A percentile compares a stretch with the other conserved stretches of the same genome.
These are phyloP conservation scores for Pachycephala philippinensis DNA, from an alignment of 2,113 vertebrate species.

Conservation along the genomic window DNA sequence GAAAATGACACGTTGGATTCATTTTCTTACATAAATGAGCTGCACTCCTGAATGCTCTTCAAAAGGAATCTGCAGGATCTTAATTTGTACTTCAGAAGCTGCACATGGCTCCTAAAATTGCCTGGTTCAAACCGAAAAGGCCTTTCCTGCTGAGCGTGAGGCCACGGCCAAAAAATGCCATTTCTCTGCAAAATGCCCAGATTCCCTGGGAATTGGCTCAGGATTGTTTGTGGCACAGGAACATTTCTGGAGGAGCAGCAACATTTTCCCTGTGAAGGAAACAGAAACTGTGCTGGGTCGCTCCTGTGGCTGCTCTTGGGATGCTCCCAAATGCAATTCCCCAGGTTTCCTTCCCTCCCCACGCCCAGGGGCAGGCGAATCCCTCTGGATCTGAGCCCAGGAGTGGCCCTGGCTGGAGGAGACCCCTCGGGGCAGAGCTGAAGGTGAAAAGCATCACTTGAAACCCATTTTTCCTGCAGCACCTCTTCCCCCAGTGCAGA, in stretches of 20 bases:
- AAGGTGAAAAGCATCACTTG: background rate
- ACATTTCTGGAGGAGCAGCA: background rate
- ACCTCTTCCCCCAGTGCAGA: background rate
- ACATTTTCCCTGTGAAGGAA: background rate
- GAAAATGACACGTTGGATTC: background rate
- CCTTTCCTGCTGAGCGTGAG: background rate
- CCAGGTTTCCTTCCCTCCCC: accelerated
- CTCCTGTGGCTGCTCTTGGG: background rate
- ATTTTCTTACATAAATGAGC: background rate
- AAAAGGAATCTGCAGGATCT: background rate
- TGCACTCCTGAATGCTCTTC: background rate
- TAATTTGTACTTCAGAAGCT: background rate
- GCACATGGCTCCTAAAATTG: background rate
- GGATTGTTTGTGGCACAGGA: background rate
- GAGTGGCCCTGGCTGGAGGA: background rate
- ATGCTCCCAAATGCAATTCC: background rate
- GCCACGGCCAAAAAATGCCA: background rate
- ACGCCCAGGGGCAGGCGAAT: background rate
- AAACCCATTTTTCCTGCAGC: accelerated
- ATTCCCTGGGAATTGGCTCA: background rate
- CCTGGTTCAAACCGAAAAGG: background rate
- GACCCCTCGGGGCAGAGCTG: background rate
- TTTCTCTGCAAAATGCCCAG: background rate
- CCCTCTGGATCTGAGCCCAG: background rate
- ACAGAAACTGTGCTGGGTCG: background rate